Percentiles rank a stretch among this genome's conserved stretches.
Evolutionary conservation across 2,113 vertebrate species (phyloP).

Genomic region (Onychorhynchus coronatus): DNA sequence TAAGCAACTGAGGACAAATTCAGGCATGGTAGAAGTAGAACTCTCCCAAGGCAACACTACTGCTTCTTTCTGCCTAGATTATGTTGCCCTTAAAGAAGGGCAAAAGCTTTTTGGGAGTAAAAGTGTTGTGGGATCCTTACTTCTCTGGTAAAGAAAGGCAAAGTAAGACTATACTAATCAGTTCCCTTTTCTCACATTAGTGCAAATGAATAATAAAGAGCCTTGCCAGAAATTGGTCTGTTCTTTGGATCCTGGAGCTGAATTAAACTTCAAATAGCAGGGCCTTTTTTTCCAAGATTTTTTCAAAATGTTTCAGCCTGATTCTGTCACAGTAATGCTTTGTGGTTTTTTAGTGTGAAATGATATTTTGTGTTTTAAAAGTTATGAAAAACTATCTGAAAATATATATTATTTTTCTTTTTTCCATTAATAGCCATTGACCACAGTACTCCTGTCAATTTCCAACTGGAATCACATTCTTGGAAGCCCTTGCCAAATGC

Average conservation of each 20-base stretch:
- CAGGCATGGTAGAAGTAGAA: neutral
- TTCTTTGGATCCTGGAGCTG: neutral
- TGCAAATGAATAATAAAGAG: neutral
- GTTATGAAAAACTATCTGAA: neutral
- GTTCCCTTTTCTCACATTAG: neutral
- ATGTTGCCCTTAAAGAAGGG: neutral
- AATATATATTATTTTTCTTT: neutral
- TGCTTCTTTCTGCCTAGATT: neutral
- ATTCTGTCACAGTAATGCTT: neutral
- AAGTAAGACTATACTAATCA: neutral
- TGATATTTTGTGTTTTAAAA: neutral
- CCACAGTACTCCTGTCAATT: neutral
- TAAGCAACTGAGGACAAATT: conserved; percentile 22
- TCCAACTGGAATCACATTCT: neutral
- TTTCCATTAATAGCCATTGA: neutral
- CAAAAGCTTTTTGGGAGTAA: neutral
- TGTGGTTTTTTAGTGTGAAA: neutral
- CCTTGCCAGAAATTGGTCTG: neutral
- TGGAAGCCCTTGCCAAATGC: neutral
- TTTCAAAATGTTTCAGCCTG: neutral
- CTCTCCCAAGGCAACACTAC: neutral
- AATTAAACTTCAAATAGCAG: neutral
- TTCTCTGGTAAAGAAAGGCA: neutral
- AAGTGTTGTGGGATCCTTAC: neutral
- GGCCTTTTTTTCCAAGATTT: neutral